Evolutionary conservation across 2,888 invertebrate genomes (phyloP), one percentile per base, ranked within the genome.

Genomic region (Campoletis raptor): DNA sequence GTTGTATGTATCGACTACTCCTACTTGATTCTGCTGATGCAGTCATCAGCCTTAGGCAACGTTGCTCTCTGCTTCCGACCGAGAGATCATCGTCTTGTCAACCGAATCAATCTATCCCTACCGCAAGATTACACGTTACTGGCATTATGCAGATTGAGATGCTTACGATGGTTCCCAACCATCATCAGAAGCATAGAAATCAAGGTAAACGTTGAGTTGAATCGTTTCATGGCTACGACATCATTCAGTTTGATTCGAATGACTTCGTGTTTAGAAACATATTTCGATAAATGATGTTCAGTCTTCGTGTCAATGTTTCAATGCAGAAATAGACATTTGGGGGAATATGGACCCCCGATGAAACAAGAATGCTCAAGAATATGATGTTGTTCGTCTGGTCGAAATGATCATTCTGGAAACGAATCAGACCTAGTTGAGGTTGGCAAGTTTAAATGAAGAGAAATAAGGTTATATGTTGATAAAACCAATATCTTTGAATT

Each of bases 91-190:
- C 85, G 81, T 89, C 79, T 70, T 37, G 54, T 73, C 42, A 48
- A 66, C 42, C 78, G 54, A 74, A 70, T 84, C 52, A 78, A 81
- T 83, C 48, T 70, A 72, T 69, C 21, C 24, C 70, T 54, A 89
- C 83, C 84, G 81, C 88, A 87, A 89, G 89, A 90, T 91, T 91
- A 90, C 61, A 57, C 89, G 86, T 83, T 85, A 77, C 74, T 87
- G 89, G 87, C 88, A 89, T 90, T 90, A 90, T 87, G 83, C 88
- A 85, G 85, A 81, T 83, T 7, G 57, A 70, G 30, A 70, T 54
- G 24, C 69, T 21, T 64, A 61, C 67, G 12, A 45, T 57, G 84
- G 54, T n/a, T 70, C 36, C 15, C 40, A 30, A 76, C n/a, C 37
- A 70, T 64, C 48, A 83, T 64, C 48, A 83, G 69, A 37, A 80